Evolutionary conservation across 2,113 vertebrate species (phyloP).

Genomic region (Mirza zaza): DNA sequence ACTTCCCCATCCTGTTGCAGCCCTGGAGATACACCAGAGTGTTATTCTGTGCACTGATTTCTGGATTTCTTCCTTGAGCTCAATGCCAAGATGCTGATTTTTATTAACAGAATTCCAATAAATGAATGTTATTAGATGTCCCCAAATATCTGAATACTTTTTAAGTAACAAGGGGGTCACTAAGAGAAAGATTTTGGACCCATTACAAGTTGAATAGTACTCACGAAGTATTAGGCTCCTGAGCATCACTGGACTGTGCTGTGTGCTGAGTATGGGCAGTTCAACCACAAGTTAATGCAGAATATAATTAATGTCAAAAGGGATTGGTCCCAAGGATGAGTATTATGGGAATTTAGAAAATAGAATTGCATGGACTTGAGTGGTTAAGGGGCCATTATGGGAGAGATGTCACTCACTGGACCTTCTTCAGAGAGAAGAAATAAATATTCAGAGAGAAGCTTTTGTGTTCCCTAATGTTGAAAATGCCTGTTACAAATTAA

Average conservation of each 20-base stretch:
- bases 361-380: neutral
- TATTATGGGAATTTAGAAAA: neutral
- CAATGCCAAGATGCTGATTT: neutral
- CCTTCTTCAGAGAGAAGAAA: neutral
- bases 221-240: neutral
- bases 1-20: neutral
- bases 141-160: neutral
- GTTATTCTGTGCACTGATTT: neutral
- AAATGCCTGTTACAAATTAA: too few species aligned
- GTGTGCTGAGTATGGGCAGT: neutral
- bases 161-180: neutral
- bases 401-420: neutral
- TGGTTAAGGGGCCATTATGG: neutral
- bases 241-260: neutral
- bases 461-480: neutral
- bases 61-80: neutral
- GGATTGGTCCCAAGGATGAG: neutral
- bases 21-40: neutral
- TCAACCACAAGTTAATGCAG: neutral
- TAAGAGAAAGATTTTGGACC: neutral
- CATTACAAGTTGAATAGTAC: neutral
- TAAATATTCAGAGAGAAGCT: neutral
- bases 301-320: neutral
- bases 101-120: neutral
- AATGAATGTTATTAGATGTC: neutral